phyloP scores from a whole-genome alignment of 2,888 invertebrate species.

The Tipula helvola region DNA sequence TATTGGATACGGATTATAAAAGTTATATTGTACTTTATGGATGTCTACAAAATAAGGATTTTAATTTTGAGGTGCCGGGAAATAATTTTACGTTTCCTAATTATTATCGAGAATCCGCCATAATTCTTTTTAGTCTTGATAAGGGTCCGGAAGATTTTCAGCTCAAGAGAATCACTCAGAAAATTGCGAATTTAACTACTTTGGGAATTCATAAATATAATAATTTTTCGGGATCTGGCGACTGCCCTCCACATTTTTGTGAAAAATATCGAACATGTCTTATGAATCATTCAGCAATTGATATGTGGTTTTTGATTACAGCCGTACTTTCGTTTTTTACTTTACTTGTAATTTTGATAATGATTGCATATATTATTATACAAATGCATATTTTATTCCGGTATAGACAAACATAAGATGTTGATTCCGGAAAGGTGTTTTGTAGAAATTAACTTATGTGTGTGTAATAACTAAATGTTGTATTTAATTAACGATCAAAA shows the following conservation, averaged over 20 bases:
- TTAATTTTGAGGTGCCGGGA: neutral
- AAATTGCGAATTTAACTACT: neutral
- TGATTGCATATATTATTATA: neutral
- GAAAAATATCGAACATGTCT: neutral
- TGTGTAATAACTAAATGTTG: no score
- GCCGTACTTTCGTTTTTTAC: neutral
- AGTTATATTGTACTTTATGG: neutral
- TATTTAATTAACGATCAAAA: no score
- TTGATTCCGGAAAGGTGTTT: no score
- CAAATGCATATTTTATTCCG: no score
- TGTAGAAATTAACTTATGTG: no score
- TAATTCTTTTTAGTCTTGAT: neutral
- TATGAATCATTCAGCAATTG: neutral
- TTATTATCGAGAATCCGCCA: neutral
- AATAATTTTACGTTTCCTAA: neutral
- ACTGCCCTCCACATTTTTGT: neutral
- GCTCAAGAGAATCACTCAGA: neutral
- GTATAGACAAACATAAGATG: no score
- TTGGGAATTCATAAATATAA: neutral
- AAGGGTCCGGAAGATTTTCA: neutral
- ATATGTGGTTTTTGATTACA: neutral
- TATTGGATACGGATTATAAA: neutral
- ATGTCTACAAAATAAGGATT: neutral
- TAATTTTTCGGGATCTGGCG: neutral
- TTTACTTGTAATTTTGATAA: neutral